Evolutionary conservation across 37 sponge, comb jelly and placozoan genomes (phyloP), one percentile per base, ranked within the genome.

Genomic region (Petrosia ficiformis): DNA sequence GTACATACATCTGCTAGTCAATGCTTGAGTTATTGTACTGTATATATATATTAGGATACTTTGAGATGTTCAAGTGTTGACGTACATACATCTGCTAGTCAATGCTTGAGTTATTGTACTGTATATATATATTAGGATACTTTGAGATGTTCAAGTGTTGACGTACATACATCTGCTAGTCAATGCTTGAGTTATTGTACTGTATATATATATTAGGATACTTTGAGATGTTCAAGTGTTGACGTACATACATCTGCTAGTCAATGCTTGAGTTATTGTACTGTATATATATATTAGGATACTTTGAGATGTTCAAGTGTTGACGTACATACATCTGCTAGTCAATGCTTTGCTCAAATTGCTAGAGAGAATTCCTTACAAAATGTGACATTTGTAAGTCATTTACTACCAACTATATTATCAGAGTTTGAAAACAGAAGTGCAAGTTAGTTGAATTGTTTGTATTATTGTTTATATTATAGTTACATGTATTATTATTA

Each of bases 21-120:
- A 26, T 11, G 6, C 63, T 22, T n/a, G 5, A 8, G 63, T 29
- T 26, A n/a, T 22, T 22, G 6, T 61, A 26, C 26, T n/a, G 14
- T 61, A 22, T 26, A 24, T 61, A 61, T 11, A n/a, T n/a, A 26
- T 26, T 26, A 29, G n/a, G n/a, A 61, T 22, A 61, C 63, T 29
- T 61, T 61, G 14, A n/a, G 5, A 26, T 61, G 63, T 61, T 26
- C 63, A 61, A 19, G 54, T 48, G 54, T 61, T 61, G 63, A 26
- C 11, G 14, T 11, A 61, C 14, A 26, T n/a, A 61, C 28, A 26
- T 24, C 63, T 22, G 26, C 11, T n/a, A n/a, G 63, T 29, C 14
- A 61, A n/a, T n/a, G n/a, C n/a, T n/a, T n/a, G n/a, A n/a, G n/a
- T n/a, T n/a, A n/a, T n/a, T n/a, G n/a, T n/a, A n/a, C n/a, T n/a